Evolutionary conservation across 1,140 invertebrate genomes (phyloP), one percentile per base, ranked within the genome.

Genomic region (Melanaphis sacchari): DNA sequence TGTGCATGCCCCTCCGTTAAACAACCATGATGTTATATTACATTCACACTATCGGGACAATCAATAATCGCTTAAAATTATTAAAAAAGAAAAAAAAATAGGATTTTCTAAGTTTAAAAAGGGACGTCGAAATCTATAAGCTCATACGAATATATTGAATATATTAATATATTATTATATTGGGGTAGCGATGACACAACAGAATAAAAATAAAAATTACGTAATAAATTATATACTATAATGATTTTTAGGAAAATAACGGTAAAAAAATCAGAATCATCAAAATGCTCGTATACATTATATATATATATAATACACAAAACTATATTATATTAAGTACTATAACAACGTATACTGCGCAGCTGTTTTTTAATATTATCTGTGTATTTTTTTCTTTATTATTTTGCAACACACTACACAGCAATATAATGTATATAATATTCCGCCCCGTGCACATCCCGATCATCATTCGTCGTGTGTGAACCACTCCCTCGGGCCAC

Each of bases 391-490:
- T 91, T 81, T 52, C n/a, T 46, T 91, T 76, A 76, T 76, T 76
- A 76, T 82, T 93, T 54, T 84, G 41, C 81, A 38, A 40, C 81
- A 31, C 21, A 26, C 52, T 59, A 81, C 11, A 18, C 2, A 76
- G 15, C 26, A 59, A 31, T 66, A n/a, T n/a, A 76, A 76, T 40
- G 9, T 26, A 11, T 38, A 59, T 40, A 36, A 85, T 93, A 85
- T 84, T 84, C 90, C 59, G 90, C 90, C 66, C 76, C n/a, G 41
- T 82, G 91, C 36, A 76, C 91, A 38, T 93, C 91, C 91, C 91
- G 31, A 90, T n/a, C 43, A 82, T 84, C 59, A 82, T 93, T 93
- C 91, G 91, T 93, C 49, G 91, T 93, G 91, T 93, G 91, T 84
- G 91, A 93, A 93, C 91, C 90, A 92, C 90, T 92, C 90, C 91